These are phyloP conservation scores for Sclerurus mexicanus DNA, from an alignment of 2,113 vertebrate genomes.

Conservation along the genomic window DNA sequence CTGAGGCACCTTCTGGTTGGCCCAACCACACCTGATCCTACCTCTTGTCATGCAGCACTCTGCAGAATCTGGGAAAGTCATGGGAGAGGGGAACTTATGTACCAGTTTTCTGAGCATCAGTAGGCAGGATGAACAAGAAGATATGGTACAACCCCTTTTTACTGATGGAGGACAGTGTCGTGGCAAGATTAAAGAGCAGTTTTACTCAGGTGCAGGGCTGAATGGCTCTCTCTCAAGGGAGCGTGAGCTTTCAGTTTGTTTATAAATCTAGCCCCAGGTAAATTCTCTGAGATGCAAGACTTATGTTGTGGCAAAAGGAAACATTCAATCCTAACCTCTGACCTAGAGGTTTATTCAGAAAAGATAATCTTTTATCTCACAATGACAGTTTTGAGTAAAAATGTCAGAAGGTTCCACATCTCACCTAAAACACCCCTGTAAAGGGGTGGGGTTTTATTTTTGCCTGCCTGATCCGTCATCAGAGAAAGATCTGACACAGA, in stretches of 20 bases:
- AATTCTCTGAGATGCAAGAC: background rate
- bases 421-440: background rate
- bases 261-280: background rate
- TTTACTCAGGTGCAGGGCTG: background rate
- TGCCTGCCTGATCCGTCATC: background rate
- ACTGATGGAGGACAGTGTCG: no score
- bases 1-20: background rate
- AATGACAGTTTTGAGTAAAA: background rate
- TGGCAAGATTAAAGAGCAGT: background rate
- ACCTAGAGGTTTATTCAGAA: background rate
- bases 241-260: background rate
- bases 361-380: background rate
- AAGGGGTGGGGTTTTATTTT: background rate
- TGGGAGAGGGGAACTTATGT: background rate
- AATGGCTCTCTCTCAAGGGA: background rate
- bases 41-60: accelerated
- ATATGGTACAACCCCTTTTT: background rate
- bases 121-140: background rate
- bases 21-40: background rate
- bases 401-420: background rate
- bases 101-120: background rate
- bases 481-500: background rate
- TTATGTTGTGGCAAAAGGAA: background rate
- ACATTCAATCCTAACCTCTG: background rate
- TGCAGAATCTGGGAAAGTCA: background rate